These are phyloP conservation scores for Aethina tumida DNA, from an alignment of 1,140 invertebrate species.

Conservation along the genomic window DNA sequence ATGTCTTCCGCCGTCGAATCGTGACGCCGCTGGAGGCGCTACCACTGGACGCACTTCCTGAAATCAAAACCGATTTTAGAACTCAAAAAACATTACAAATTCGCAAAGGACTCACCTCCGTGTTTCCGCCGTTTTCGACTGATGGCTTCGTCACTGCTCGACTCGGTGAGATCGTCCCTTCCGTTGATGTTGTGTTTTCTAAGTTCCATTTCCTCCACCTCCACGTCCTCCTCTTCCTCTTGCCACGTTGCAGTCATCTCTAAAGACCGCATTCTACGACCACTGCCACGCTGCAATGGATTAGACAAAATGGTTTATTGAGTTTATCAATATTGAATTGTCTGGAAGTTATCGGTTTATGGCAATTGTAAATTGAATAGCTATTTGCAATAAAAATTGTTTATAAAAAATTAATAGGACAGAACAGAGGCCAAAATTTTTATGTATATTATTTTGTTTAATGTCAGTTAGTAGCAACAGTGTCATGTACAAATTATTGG, in stretches of 20 bases:
- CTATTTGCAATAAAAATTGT: no score
- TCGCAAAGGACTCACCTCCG: constrained; percentile 24
- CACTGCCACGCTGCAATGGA: constrained; percentile 15
- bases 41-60: constrained; percentile 34
- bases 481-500: no score
- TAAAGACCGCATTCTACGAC: constrained; percentile 32
- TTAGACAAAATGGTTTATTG: no score
- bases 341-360: no score
- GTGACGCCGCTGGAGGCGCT: constrained; percentile 31
- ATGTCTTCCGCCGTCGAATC: constrained; percentile 41
- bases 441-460: no score
- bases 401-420: no score
- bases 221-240: constrained; percentile 33
- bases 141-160: constrained; percentile 34
- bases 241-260: constrained; percentile 36
- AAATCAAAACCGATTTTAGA: constrained; percentile 8
- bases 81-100: background rate
- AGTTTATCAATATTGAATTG: no score
- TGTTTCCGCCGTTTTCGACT: constrained; percentile 33
- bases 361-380: no score
- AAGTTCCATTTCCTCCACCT: constrained; percentile 31
- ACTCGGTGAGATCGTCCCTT: constrained; percentile 33
- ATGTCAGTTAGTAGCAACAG: no score
- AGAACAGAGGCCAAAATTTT: no score
- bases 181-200: constrained; percentile 27